Evolutionary conservation across 1,140 invertebrate genomes (phyloP).

Genomic region (Ceratosolen fusciceps): DNA sequence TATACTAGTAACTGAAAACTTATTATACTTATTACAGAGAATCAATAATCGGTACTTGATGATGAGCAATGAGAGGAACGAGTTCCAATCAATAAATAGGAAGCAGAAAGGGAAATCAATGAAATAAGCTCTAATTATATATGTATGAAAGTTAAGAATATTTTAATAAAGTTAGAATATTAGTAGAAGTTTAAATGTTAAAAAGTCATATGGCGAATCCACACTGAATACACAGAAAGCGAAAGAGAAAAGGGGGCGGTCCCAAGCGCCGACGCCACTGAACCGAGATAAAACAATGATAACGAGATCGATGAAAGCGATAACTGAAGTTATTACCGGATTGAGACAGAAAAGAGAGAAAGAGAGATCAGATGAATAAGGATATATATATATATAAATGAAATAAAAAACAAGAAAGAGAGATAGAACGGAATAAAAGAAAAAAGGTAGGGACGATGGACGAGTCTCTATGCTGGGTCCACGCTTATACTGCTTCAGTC

Average conservation of each 20-base stretch:
- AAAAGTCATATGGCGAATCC: conserved; percentile 36
- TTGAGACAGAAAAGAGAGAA: conserved; percentile 62
- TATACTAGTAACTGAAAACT: too few relatives aligned
- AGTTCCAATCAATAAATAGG: neutral
- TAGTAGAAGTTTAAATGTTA: conserved; percentile 40
- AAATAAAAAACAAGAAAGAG: too few relatives aligned
- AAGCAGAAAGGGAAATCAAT: conserved; percentile 9
- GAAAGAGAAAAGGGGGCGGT: conserved; percentile 44
- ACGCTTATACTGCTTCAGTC: conserved; percentile 56
- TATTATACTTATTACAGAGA: neutral
- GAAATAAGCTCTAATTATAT: conserved; percentile 17
- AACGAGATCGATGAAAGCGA: conserved; percentile 72
- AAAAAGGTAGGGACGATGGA: conserved; percentile 20
- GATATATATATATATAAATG: conserved; percentile 2
- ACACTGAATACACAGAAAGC: neutral
- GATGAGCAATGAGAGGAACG: neutral
- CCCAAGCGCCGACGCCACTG: conserved; percentile 66
- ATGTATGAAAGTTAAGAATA: conserved; percentile 16
- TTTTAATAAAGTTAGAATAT: too few relatives aligned
- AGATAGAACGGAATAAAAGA: neutral
- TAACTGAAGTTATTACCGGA: conserved; percentile 72
- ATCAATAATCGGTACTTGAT: neutral
- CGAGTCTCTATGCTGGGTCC: conserved; percentile 35
- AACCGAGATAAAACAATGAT: conserved; percentile 71
- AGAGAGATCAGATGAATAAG: neutral